These are phyloP conservation scores for Ceyx erithaca DNA, from an alignment of 2,797 vertebrate species.

Conservation along the genomic window DNA sequence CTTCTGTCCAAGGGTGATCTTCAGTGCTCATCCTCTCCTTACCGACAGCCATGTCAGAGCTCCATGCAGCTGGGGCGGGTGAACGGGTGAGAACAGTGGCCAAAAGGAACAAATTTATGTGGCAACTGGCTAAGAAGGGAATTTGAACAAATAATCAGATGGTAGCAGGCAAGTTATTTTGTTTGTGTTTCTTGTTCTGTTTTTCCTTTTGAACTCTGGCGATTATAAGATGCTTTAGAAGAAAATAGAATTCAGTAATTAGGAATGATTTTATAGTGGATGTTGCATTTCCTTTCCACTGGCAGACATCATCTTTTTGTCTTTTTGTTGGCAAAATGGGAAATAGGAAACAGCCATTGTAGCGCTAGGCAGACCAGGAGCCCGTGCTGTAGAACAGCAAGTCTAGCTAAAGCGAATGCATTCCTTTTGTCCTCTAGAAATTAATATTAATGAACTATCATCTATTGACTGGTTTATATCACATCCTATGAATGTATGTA, in stretches of 20 bases:
- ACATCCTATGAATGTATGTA: conserved; percentile 98
- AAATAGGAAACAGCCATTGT: conserved; percentile 45
- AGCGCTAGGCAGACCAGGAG: conserved; percentile 51
- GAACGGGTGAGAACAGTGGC: conserved; percentile 58
- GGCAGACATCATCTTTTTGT: not conserved
- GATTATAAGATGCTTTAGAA: conserved; percentile 53
- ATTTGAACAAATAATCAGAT: conserved; percentile 56
- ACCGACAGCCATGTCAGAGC: conserved; percentile 56
- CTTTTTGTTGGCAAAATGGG: conserved; percentile 59
- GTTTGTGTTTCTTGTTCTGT: conserved; percentile 41
- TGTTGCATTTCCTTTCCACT: conserved; percentile 67
- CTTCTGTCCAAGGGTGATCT: not conserved
- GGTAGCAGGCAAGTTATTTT: conserved; percentile 50
- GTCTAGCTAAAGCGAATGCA: conserved; percentile 76
- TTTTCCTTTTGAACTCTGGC: conserved; percentile 53
- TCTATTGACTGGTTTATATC: conserved; percentile 87
- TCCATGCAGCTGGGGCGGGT: conserved; percentile 53
- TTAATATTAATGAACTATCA: conserved; percentile 83
- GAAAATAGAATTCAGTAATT: conserved; percentile 66
- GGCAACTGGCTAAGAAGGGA: conserved; percentile 62
- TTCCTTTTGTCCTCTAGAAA: conserved; percentile 90
- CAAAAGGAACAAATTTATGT: conserved; percentile 30
- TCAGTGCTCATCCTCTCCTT: not conserved
- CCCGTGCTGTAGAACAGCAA: conserved; percentile 1
- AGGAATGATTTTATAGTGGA: conserved; percentile 51